Base-by-base conservation (phyloP, 2,113 vertebrate species). In the Xerus inauris region DNA sequence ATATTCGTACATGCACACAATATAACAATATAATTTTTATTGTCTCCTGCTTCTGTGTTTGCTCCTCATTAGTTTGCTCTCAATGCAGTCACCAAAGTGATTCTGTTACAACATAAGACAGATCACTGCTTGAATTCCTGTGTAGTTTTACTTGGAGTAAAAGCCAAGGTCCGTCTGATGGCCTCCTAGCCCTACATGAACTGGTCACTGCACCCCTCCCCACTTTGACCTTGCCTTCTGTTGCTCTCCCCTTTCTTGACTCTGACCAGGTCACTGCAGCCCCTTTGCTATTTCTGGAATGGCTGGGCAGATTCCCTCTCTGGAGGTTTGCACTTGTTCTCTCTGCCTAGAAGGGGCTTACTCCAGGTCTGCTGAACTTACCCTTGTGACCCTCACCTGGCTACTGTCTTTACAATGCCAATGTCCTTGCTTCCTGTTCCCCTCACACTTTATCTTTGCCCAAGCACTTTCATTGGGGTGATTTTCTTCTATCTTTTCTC, bases 271-370 rank as follows among this genome's bases (percentile, higher is more conserved):
- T 54, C 72, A 62, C 26, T 1, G 26, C 28, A 42, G 8, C 10
- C 62, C 11, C 62, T 77, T 72, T 32, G 20, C 8, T 59, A 3
- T 9, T 80, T 80, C 62, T 84, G 14, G 16, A 45, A 30, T 4
- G 13, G 16, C 17, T 28, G 32, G 80, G 42, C 11, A n/a, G 0
- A 0, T 47, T 38, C 10, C 2, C 12, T 59, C 35, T 67, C 26
- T 59, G 22, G 30, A 35, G 3, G n/a, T 71, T 77, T 69, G 59
- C 13, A 59, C 5, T 80, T 4, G 17, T 40, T 32, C 8, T 16
- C 35, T 49, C 62, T 51, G 40, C 32, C 51, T 81, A 47, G 20
- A 59, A 81, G 24, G 35, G 24, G 1, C 16, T 91, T 5, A 4
- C 11, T 40, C 35, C 8, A 42, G 28, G 9, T 13, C 59, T 40